A percentile compares a stretch with the other conserved stretches of the same genome.
Evolutionary conservation across 2,888 invertebrate species (phyloP).

Genomic region (Petrolisthes manimaculis): DNA sequence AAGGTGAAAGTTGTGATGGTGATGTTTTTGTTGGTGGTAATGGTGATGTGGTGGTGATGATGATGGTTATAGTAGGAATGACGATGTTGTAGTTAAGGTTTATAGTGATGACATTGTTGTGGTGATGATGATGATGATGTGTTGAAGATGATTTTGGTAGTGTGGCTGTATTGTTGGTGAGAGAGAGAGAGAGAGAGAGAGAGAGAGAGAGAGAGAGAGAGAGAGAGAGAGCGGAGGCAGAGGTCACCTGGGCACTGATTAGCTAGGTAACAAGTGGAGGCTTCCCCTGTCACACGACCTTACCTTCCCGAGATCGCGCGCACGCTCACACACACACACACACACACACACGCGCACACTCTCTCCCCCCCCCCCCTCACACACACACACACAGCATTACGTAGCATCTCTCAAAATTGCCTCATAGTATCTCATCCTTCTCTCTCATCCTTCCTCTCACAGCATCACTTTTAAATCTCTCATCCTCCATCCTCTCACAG

Average conservation of each 20-base stretch:
- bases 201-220: constrained; percentile 7
- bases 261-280: no score
- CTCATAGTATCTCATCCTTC: neutral
- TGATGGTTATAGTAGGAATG: neutral
- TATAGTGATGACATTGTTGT: neutral
- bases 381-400: no score
- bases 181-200: constrained; percentile 7
- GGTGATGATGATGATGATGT: neutral
- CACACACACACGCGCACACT: neutral
- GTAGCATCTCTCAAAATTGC: neutral
- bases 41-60: no score
- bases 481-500: neutral
- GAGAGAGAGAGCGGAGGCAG: neutral
- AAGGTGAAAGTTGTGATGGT: no score
- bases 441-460: neutral
- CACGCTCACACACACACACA: no score
- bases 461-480: neutral
- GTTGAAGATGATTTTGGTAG: neutral
- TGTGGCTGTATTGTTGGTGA: neutral
- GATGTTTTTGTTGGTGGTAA: no score
- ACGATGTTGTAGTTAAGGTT: no score
- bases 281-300: no score
- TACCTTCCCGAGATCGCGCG: no score
- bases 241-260: no score
- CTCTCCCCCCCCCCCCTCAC: neutral